A percentile compares a stretch with the other conserved stretches of the same genome.
Conservation (phyloP, 2,113 vertebrate species). For the Tachysurus fulvidraco region DNA sequence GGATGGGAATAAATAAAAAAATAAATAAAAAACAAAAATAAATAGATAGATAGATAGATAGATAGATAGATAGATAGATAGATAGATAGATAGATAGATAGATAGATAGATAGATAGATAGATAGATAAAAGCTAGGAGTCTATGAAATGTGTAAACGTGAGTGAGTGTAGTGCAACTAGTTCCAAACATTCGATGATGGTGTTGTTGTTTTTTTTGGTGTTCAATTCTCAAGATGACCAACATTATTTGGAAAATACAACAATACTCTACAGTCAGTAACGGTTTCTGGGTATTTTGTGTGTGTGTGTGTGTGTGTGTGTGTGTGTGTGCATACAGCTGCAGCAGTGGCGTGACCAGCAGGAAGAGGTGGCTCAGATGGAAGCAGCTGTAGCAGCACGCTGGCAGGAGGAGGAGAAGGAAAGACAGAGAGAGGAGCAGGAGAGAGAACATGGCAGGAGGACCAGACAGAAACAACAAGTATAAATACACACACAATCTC, state of each 20-base stretch:
- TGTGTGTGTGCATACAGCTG: constrained; percentile 73
- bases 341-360: constrained; percentile 82
- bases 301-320: constrained; percentile 39
- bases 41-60: too few species aligned
- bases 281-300: constrained; percentile 40
- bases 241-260: not conserved
- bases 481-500: constrained; percentile 37
- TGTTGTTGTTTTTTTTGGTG: too few species aligned
- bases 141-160: too few species aligned
- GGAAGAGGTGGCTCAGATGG: constrained; percentile 81
- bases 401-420: constrained; percentile 77
- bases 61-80: too few species aligned
- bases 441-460: constrained; percentile 75
- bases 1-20: too few species aligned
- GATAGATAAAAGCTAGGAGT: too few species aligned
- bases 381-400: constrained; percentile 80
- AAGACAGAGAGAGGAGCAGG: constrained; percentile 72
- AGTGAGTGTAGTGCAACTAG: too few species aligned
- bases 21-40: too few species aligned
- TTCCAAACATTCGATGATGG: too few species aligned
- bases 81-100: too few species aligned
- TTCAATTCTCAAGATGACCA: too few species aligned
- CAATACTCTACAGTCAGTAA: not conserved
- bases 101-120: too few species aligned
- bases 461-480: constrained; percentile 77